Evolutionary conservation across 2,888 invertebrate genomes (phyloP), one percentile per base, ranked within the genome.

Genomic region (Tachina fera): DNA sequence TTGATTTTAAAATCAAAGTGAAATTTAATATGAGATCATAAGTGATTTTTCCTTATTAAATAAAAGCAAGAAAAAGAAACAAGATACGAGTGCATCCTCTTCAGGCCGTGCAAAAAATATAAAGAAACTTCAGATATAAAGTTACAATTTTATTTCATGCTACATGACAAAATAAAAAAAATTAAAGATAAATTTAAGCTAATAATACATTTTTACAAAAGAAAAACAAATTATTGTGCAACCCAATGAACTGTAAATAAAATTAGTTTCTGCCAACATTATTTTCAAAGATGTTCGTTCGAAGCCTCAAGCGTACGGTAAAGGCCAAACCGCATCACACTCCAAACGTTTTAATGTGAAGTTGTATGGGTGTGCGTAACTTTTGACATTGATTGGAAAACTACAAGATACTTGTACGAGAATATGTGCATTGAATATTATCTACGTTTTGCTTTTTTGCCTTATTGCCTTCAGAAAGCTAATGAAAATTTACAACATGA

Each of bases 401-500:
- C 13, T 65, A 43, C 4, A 75, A 53, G 49, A 75, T 19, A 71
- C 8, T 71, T 39, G 2, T 43, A 43, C n/a, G 49, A 49, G 39
- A 39, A 19, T 16, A 31, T 45, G 11, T 6, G 31, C 31, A 31
- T 31, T 31, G 31, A 31, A 31, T 31, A 31, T 31, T 6, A 31
- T 31, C 1, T 13, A 47, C 1, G 9, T 16, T 58, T 76, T 58
- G 43, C 31, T 58, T 49, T 53, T n/a, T n/a, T n/a, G n/a, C n/a
- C 16, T 13, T 41, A 6, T 43, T n/a, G n/a, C 53, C 58, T 47
- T 41, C 31, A 31, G 60, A 60, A 71, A 76, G 13, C 39, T 80
- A 84, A 84, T 71, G 80, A 80, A 72, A 84, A 80, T 80, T 84
- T 84, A 84, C 80, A 63, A 67, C 76, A 60, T 39, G 16, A 67